Base-by-base conservation (phyloP, 2,888 invertebrate genomes). In the Ernsta delagoae region DNA sequence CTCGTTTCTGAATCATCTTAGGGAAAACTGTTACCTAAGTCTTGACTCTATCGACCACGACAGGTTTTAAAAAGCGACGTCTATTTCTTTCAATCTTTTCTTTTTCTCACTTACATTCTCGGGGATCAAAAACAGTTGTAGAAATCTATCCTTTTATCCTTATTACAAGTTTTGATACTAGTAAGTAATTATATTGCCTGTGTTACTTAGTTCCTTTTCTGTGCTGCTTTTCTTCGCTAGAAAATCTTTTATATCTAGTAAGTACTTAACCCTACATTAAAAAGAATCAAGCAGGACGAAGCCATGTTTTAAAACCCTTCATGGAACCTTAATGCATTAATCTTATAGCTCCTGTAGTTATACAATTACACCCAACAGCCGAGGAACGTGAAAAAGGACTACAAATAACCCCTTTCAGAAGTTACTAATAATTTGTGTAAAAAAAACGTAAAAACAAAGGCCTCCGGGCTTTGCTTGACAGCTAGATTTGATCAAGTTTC, bases 391-490 rank as follows among this genome's bases (percentile, higher is more conserved):
- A 76, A 73, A 64, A 73, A 77, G 70, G 75, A 73, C 72, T 70
- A 70, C 71, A 75, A 77, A 77, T 75, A 73, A 74, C 74, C 75
- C 69, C 64, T 70, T 73, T 71, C 70, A 61, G 59, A 64, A 71
- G 71, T 66, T 65, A 56, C 45, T 71, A 75, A 71, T 72, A 73
- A 62, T 70, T 50, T 53, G 59, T 68, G 67, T 66, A 65, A 59
- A 75, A 72, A 72, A 71, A 70, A 16, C 61, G 71, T 65, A 65
- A 70, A 67, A 63, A 60, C 43, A 45, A 61, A 50, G 11, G 70
- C 76, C 75, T 59, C 72, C 69, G 74, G 59, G 77, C 74, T 65
- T 53, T 59, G 9, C 45, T 70, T 71, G 79, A 77, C 77, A 74
- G 75, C 72, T 75, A 76, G 76, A 78, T 78, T 76, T 73, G 73